Evolutionary conservation across 2,113 vertebrate genomes (phyloP).

Genomic region (Morphnarchus princeps): DNA sequence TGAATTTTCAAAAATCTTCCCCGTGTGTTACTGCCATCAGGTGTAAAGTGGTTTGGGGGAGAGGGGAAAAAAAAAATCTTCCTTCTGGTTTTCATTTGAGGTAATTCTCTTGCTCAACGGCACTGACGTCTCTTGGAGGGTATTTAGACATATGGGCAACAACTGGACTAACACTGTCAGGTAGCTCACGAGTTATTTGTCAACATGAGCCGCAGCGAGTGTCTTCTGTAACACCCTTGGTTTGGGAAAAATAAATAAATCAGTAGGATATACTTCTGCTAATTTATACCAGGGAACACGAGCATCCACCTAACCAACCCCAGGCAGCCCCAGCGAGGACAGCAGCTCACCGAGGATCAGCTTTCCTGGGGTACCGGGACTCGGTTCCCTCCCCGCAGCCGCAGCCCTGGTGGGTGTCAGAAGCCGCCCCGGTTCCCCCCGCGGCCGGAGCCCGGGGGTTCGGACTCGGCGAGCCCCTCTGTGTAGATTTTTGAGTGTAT

Average conservation of each 20-base stretch:
- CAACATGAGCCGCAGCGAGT: neutral
- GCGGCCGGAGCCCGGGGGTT: neutral
- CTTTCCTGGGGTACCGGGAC: neutral
- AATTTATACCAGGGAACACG: neutral
- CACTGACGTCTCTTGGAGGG: neutral
- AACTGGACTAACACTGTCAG: conserved; percentile 49
- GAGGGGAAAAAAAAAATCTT: neutral
- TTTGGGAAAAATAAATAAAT: neutral
- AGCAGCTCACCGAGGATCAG: neutral
- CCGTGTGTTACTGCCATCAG: neutral
- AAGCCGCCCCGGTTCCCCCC: neutral
- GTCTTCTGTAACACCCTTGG: neutral
- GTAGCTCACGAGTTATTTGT: conserved; percentile 25
- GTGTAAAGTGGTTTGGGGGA: neutral
- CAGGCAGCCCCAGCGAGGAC: neutral
- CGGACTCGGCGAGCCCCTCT: accelerated
- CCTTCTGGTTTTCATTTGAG: conserved; percentile 7
- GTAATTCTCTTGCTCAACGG: neutral
- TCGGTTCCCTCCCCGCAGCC: neutral
- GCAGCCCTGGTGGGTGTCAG: neutral
- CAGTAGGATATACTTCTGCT: neutral
- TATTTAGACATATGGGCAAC: conserved; percentile 59
- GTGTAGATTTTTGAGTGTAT: neutral
- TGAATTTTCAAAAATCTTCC: neutral
- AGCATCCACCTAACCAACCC: neutral